Evolutionary conservation across 2,888 invertebrate species (phyloP).

Genomic region (Meandrusa payeni): DNA sequence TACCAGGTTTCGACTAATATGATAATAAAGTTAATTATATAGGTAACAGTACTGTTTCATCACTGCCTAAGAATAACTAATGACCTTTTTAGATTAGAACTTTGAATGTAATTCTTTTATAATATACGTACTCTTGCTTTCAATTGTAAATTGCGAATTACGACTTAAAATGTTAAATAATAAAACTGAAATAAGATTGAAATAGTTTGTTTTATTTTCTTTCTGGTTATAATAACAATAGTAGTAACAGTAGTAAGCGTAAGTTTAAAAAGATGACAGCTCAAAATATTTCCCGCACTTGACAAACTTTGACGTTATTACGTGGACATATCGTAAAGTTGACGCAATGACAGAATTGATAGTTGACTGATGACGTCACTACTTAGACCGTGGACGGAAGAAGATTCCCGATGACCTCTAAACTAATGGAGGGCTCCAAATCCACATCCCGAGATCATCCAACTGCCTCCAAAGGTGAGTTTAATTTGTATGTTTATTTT

Average conservation of each 20-base stretch:
- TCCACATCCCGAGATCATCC: slow-evolving; percentile 58
- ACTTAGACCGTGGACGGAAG: slow-evolving; percentile 41
- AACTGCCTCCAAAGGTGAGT: slow-evolving; percentile 64
- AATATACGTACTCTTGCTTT: slow-evolving; percentile 66
- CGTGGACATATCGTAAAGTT: too few species aligned
- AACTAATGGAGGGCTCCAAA: slow-evolving; percentile 49
- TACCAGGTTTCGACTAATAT: slow-evolving; percentile 61
- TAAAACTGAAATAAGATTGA: slow-evolving; percentile 52
- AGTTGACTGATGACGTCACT: slow-evolving; percentile 23
- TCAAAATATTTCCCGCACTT: too few species aligned
- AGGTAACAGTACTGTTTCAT: slow-evolving; percentile 36
- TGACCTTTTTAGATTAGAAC: slow-evolving; percentile 46
- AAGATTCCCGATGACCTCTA: slow-evolving; percentile 50
- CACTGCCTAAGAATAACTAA: slow-evolving; percentile 65
- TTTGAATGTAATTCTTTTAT: slow-evolving; percentile 48
- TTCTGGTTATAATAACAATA: too few species aligned
- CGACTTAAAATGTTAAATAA: slow-evolving; percentile 68
- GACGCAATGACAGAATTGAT: slow-evolving; percentile 27
- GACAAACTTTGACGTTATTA: too few species aligned
- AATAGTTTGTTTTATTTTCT: slow-evolving; percentile 34
- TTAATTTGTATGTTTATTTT: slow-evolving; percentile 29
- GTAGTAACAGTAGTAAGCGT: too few species aligned
- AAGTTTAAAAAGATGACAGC: too few species aligned
- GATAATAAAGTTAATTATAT: slow-evolving; percentile 40
- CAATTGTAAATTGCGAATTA: slow-evolving; percentile 73